Conservation (phyloP, 1,140 invertebrate species). For the Calycopis cecrops region DNA sequence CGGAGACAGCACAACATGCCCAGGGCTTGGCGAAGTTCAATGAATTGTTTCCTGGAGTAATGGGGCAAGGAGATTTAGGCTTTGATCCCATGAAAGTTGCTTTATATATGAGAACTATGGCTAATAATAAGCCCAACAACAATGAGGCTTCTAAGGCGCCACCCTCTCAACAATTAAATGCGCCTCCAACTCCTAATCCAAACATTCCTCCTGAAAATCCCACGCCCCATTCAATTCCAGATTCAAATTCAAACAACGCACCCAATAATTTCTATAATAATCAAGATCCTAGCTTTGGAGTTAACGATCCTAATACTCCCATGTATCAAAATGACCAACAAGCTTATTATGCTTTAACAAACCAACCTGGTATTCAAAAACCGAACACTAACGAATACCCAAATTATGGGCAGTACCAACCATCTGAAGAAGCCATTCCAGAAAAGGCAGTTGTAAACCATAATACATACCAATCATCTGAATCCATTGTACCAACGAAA, state of each 20-base stretch:
- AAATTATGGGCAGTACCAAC: neutral
- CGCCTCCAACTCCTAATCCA: too few relatives aligned
- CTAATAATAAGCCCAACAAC: too few relatives aligned
- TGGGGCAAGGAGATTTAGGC: slow-evolving; percentile 45
- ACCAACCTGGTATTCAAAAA: neutral
- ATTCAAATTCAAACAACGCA: slow-evolving; percentile 6
- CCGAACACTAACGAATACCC: neutral
- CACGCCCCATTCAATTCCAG: neutral
- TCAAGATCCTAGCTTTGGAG: slow-evolving; percentile 51
- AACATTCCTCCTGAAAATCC: too few relatives aligned
- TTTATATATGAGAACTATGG: slow-evolving; percentile 50
- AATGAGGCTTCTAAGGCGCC: too few relatives aligned
- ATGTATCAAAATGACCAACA: neutral
- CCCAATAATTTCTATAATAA: slow-evolving; percentile 24
- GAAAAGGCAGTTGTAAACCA: neutral
- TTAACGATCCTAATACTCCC: slow-evolving; percentile 34
- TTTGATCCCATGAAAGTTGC: slow-evolving; percentile 68
- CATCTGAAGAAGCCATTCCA: neutral
- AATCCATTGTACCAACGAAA: slow-evolving; percentile 7
- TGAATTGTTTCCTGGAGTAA: slow-evolving; percentile 63
- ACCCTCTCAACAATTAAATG: too few relatives aligned
- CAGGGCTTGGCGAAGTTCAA: slow-evolving; percentile 56
- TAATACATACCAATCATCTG: neutral
- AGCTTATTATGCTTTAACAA: neutral
- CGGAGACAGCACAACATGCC: slow-evolving; percentile 43